phyloP scores from a whole-genome alignment of 2,113 vertebrate species.

The Tupaia chinensis region DNA sequence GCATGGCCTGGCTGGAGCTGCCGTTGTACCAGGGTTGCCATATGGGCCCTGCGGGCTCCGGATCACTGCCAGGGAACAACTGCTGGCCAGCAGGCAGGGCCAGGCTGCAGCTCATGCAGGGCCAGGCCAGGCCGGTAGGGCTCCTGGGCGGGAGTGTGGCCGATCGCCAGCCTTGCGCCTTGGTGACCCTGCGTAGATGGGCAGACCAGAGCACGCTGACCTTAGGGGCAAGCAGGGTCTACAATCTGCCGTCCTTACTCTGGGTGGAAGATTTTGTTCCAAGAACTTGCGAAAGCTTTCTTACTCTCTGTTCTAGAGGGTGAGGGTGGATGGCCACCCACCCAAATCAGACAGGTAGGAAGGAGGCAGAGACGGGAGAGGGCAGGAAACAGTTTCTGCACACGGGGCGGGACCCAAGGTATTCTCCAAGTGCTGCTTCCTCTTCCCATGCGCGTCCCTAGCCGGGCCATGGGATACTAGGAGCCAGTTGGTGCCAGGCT shows the following conservation, averaged over 20 bases:
- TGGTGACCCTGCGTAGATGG: not conserved
- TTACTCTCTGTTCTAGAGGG: not conserved
- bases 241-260: not conserved
- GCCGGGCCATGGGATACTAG: not conserved
- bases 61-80: constrained; percentile 31
- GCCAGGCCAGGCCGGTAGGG: not conserved
- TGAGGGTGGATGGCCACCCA: not conserved
- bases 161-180: not conserved
- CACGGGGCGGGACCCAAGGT: not conserved
- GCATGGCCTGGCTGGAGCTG: constrained; percentile 8
- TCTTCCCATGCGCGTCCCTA: not conserved
- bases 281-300: not conserved
- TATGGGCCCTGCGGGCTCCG: constrained; percentile 65
- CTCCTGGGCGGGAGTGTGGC: not conserved
- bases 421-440: not conserved
- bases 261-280: not conserved
- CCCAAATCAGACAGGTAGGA: not conserved
- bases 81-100: not conserved
- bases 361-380: not conserved
- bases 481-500: not conserved
- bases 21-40: constrained; percentile 52
- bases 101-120: not conserved
- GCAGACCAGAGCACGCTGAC: not conserved
- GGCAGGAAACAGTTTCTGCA: not conserved
- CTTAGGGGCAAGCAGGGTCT: not conserved